These are phyloP conservation scores for Ardeotis arabs DNA, from an alignment of 2,113 vertebrate genomes.

Conservation along the genomic window DNA sequence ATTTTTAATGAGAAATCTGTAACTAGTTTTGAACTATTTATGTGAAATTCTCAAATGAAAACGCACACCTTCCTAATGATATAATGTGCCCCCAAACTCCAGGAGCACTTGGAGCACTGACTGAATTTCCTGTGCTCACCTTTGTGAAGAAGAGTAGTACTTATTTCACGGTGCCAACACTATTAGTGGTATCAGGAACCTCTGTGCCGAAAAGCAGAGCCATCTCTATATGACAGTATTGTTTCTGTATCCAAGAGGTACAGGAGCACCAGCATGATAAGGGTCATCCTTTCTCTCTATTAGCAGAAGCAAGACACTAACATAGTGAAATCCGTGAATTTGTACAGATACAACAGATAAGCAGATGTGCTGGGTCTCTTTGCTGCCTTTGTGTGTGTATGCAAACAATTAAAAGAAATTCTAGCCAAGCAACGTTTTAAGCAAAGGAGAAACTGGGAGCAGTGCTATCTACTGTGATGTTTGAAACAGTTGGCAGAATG, in stretches of 20 bases:
- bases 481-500: not conserved
- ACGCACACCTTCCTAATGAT: not conserved
- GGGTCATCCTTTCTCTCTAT: not conserved
- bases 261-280: not conserved
- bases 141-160: not conserved
- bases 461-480: not conserved
- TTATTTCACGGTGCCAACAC: not conserved
- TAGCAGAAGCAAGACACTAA: not conserved
- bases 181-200: not conserved
- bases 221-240: not conserved
- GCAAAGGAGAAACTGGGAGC: not conserved
- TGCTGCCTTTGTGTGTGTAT: not conserved
- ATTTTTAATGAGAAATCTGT: not conserved
- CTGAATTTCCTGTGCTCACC: not conserved
- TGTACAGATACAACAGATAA: not conserved
- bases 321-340: not conserved
- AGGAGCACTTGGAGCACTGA: not conserved
- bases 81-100: not conserved
- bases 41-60: not conserved
- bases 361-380: not conserved
- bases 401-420: not conserved
- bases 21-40: not conserved
- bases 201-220: not conserved
- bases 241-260: not conserved
- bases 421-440: not conserved